Base-by-base conservation (phyloP, 1,140 invertebrate genomes). In the Chelonus insularis region DNA sequence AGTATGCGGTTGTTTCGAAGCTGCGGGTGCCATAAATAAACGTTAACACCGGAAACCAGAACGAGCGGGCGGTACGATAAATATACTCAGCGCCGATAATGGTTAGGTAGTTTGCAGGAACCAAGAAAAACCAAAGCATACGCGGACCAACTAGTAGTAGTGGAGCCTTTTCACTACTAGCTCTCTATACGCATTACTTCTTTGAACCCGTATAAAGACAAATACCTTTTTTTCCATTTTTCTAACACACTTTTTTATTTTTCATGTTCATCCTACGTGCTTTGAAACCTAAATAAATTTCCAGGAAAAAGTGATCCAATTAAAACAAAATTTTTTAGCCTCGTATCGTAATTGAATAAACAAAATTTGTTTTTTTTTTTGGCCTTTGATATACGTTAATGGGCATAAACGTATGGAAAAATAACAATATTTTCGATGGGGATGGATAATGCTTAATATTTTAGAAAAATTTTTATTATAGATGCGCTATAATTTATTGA, bases 1-100 rank as follows among this genome's bases (percentile, higher is more conserved):
- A 32, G 23, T 32, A 32, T 18, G 41, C 16, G 16, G 16, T 16
- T 43, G 41, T 16, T 16, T 16, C 18, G 41, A 43, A 43, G 60
- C 66, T 70, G 65, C 66, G 71, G 65, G 68, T 67, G 69, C 71
- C 72, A 76, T 76, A 77, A 77, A 76, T 77, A 76, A 75, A 71
- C 68, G 63, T 67, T 63, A 60, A 72, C 69, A 66, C 65, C 68
- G 69, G 68, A 70, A 72, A 72, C 67, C 62, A 68, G 68, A 61
- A 63, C 65, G 65, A 62, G 48, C 69, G 59, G 63, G 59, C 55
- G 64, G 48, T 60, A 69, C 67, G 73, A 76, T 72, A 72, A 76
- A 74, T 74, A 72, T 73, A 71, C 69, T 66, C 64, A 72, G 66
- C 60, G 54, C 57, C 66, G 41, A 67, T 64, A 68, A 70, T 62